These are phyloP conservation scores for Yponomeuta cagnagella DNA, from an alignment of 2,888 invertebrate genomes.

Conservation along the genomic window DNA sequence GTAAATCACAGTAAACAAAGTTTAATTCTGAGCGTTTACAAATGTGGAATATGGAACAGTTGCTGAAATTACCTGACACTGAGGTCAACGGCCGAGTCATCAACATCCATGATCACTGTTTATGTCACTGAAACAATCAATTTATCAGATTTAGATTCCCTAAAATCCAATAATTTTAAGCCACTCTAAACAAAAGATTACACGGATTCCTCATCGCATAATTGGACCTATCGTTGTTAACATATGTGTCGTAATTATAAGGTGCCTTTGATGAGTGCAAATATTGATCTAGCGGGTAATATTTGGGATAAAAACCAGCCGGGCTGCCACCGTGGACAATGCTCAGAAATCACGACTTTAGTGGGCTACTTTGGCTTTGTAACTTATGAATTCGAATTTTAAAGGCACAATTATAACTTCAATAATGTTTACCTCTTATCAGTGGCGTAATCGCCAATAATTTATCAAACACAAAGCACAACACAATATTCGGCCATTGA, in stretches of 20 bases:
- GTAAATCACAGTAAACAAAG: too few species aligned
- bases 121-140: not conserved
- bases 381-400: not conserved
- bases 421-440: conserved; percentile 18
- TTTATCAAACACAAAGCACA: conserved; percentile 15
- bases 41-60: not conserved
- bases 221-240: not conserved
- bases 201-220: not conserved
- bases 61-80: conserved; percentile 81
- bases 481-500: conserved; percentile 15
- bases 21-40: not conserved
- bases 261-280: conserved; percentile 20
- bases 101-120: conserved; percentile 85
- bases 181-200: conserved; percentile 3
- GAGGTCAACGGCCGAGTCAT: conserved; percentile 92
- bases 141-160: not conserved
- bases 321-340: conserved; percentile 17
- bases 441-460: conserved; percentile 13
- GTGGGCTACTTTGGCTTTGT: not conserved
- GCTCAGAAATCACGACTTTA: conserved; percentile 4
- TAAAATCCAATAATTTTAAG: not conserved
- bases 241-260: not conserved
- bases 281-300: conserved; percentile 25
- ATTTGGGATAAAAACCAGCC: conserved; percentile 20
- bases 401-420: not conserved